A percentile compares a stretch with the other conserved stretches of the same genome.
Evolutionary conservation across 2,797 vertebrate species (phyloP).

Genomic region (Melanogrammus aeglefinus): DNA sequence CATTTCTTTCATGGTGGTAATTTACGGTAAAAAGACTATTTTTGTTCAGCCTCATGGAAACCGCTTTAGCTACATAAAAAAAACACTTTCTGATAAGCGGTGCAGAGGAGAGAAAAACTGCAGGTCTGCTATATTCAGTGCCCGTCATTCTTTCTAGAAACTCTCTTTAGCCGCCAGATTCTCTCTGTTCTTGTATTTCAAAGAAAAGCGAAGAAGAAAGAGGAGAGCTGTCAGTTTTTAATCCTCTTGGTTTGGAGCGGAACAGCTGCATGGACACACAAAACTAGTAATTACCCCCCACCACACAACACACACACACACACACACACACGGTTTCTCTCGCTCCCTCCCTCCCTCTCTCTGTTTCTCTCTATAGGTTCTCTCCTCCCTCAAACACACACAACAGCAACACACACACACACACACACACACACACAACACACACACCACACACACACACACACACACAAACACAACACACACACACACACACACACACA

Average conservation of each 20-base stretch:
- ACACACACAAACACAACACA: not conserved
- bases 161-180: not conserved
- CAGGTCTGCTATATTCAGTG: not conserved
- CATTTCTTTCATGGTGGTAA: not conserved
- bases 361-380: not conserved
- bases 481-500: not conserved
- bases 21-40: not conserved
- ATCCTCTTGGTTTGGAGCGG: conserved; percentile 16
- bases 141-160: not conserved
- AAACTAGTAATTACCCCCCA: not conserved
- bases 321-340: no score
- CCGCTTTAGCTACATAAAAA: not conserved
- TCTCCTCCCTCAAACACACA: not conserved
- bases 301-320: not conserved
- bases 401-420: not conserved
- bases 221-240: conserved; percentile 21
- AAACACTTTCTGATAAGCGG: not conserved
- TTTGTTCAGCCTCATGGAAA: not conserved
- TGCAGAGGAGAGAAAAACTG: not conserved
- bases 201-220: conserved; percentile 12
- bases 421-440: not conserved
- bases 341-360: not conserved
- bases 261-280: conserved; percentile 35
- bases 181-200: conserved; percentile 20
- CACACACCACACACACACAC: not conserved